A percentile compares a stretch with the other conserved stretches of the same genome.
phyloP scores from a whole-genome alignment of 2,888 invertebrate species.

The Zonitis immaculata region DNA sequence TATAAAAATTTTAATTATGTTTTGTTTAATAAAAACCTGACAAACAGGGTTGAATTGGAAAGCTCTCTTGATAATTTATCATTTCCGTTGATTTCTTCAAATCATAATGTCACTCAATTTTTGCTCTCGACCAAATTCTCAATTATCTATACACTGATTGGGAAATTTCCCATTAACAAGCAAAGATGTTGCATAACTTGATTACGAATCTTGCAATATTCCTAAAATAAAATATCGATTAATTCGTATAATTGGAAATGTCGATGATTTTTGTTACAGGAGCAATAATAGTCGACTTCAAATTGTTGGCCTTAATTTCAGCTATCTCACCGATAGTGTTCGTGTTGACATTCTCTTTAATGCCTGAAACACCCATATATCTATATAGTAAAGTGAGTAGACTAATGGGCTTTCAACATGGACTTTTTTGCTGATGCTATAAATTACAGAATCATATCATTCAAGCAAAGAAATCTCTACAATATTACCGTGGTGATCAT shows the following conservation, averaged over 20 bases:
- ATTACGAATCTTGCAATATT: background rate
- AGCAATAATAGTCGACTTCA: slow-evolving; percentile 46
- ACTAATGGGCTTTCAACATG: background rate
- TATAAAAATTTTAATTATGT: too few species aligned
- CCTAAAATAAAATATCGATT: too few species aligned
- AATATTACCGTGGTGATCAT: slow-evolving; percentile 40
- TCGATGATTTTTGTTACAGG: slow-evolving; percentile 29
- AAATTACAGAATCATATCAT: slow-evolving; percentile 15
- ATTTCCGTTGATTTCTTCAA: background rate
- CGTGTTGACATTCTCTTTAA: slow-evolving; percentile 52
- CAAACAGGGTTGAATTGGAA: background rate
- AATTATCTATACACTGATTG: background rate
- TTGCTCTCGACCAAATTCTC: too few species aligned
- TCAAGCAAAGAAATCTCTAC: slow-evolving; percentile 11
- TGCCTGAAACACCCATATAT: slow-evolving; percentile 70
- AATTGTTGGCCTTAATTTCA: slow-evolving; percentile 48
- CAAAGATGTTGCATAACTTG: too few species aligned
- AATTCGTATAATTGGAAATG: too few species aligned
- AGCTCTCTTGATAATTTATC: background rate
- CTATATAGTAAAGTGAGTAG: slow-evolving; percentile 54
- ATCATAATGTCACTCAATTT: too few species aligned
- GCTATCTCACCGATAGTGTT: slow-evolving; percentile 47
- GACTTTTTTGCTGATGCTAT: background rate
- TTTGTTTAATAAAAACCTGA: too few species aligned
- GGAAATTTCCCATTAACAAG: too few species aligned